A percentile compares a stretch with the other conserved stretches of the same genome.
These are phyloP conservation scores for Oligia fasciuncula DNA, from an alignment of 2,888 invertebrate species.

Conservation along the genomic window DNA sequence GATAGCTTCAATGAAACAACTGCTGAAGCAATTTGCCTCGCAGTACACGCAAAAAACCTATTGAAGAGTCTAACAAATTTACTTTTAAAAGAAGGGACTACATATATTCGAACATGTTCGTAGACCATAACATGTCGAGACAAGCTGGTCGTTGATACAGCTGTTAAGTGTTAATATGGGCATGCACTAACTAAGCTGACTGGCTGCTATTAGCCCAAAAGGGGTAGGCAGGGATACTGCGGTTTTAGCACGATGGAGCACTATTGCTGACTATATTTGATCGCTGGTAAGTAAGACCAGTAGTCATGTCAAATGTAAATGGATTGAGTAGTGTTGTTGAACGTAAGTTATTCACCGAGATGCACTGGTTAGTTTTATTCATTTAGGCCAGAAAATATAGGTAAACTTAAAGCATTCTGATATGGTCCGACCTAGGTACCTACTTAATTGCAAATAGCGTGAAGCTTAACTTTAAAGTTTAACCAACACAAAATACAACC, in stretches of 20 bases:
- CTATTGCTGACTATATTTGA: conserved; percentile 41
- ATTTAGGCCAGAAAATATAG: background rate
- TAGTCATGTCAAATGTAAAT: background rate
- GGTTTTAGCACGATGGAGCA: conserved; percentile 37
- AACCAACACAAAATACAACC: conserved; percentile 12
- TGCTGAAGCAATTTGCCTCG: conserved; percentile 39
- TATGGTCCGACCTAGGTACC: no score
- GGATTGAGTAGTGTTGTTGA: background rate
- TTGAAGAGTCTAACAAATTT: conserved; percentile 19
- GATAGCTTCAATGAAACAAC: background rate
- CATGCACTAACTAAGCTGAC: conserved; percentile 57
- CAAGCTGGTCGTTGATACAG: conserved; percentile 55
- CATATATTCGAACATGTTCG: conserved; percentile 21
- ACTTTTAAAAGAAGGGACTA: conserved; percentile 31
- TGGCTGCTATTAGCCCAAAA: conserved; percentile 56
- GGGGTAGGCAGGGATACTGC: conserved; percentile 25
- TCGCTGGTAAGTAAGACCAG: background rate
- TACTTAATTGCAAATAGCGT: background rate
- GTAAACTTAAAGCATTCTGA: background rate
- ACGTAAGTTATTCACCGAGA: background rate
- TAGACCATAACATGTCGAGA: conserved; percentile 36
- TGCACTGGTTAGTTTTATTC: background rate
- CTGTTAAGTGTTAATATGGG: conserved; percentile 60
- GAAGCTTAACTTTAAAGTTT: conserved; percentile 9
- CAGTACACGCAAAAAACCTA: conserved; percentile 31